Percentiles rank a stretch among this genome's conserved stretches.
Conservation (phyloP, 2,797 vertebrate genomes). For the Pangasius sanitwongsei region DNA sequence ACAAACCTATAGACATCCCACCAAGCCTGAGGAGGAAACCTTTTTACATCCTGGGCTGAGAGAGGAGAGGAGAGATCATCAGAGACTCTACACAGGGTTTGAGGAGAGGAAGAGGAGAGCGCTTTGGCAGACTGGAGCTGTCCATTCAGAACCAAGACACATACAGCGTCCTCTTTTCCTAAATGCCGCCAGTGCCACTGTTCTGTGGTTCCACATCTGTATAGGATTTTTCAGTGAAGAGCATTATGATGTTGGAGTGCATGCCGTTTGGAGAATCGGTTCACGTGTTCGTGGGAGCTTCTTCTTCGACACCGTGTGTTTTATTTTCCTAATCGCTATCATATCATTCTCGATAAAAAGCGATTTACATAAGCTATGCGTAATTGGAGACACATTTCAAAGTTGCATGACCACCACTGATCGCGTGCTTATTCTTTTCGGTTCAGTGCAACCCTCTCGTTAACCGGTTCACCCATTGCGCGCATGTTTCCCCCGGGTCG, state of each 20-base stretch:
- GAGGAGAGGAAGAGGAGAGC: conserved; percentile 38
- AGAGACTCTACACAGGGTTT: conserved; percentile 6
- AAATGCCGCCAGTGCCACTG: conserved; percentile 7
- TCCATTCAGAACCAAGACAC: conserved; percentile 48
- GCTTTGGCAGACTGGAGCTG: conserved; percentile 43
- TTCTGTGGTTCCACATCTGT: conserved; percentile 1
- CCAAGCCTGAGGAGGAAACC: conserved; percentile 21
- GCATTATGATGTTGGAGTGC: conserved; percentile 19
- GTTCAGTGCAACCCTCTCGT: not conserved
- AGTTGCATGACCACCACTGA: conserved; percentile 19
- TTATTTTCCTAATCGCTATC: not conserved
- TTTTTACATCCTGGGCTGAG: conserved; percentile 37
- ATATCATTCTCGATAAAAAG: not conserved
- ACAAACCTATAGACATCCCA: not conserved
- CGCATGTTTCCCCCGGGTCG: conserved; percentile 41
- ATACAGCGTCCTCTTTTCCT: not conserved
- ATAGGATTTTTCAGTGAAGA: conserved; percentile 9
- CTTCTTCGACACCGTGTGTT: not conserved
- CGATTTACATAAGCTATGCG: conserved; percentile 16
- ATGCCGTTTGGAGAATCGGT: conserved; percentile 3
- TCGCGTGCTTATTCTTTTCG: conserved; percentile 4
- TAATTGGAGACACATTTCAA: not conserved
- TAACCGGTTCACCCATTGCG: conserved; percentile 11
- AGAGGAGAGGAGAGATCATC: conserved; percentile 14
- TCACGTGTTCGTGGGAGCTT: conserved; percentile 18